Evolutionary conservation across 1,140 invertebrate species (phyloP).

Genomic region (Macrostomum lignano): DNA sequence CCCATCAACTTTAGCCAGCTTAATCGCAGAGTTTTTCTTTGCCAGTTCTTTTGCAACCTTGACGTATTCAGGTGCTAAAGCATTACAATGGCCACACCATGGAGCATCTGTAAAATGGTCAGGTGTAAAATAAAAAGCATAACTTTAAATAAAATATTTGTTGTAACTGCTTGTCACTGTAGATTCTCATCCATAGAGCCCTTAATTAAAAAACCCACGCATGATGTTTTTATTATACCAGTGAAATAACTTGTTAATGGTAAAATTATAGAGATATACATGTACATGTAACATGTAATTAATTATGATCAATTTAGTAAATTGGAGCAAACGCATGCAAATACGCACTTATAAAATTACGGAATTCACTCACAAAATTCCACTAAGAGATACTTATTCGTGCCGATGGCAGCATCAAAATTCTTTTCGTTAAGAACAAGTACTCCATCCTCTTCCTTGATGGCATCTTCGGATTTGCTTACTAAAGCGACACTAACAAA

Average conservation of each 20-base stretch:
- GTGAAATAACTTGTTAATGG: too few relatives aligned
- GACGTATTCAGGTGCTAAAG: slow-evolving; percentile 73
- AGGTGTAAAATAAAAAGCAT: background rate
- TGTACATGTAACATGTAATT: too few relatives aligned
- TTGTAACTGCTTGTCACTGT: too few relatives aligned
- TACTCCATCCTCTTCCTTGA: slow-evolving; percentile 59
- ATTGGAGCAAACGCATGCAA: too few relatives aligned
- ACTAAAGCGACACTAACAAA: too few relatives aligned
- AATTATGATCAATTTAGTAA: too few relatives aligned
- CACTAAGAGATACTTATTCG: slow-evolving; percentile 53
- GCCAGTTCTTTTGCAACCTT: slow-evolving; percentile 59
- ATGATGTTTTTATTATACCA: too few relatives aligned
- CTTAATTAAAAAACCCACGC: too few relatives aligned
- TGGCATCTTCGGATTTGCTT: too few relatives aligned
- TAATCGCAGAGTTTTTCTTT: slow-evolving; percentile 37
- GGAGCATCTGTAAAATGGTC: slow-evolving; percentile 65
- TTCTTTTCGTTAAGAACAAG: slow-evolving; percentile 57
- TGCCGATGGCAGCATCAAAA: slow-evolving; percentile 44
- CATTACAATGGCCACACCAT: slow-evolving; percentile 98
- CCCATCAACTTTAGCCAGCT: slow-evolving; percentile 81
- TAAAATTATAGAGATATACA: too few relatives aligned
- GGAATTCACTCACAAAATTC: slow-evolving; percentile 77
- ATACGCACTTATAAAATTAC: too few relatives aligned
- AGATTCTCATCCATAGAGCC: too few relatives aligned
- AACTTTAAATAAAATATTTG: background rate